Evolutionary conservation across 1,140 invertebrate genomes (phyloP).

Genomic region (Saxidomus purpurata): DNA sequence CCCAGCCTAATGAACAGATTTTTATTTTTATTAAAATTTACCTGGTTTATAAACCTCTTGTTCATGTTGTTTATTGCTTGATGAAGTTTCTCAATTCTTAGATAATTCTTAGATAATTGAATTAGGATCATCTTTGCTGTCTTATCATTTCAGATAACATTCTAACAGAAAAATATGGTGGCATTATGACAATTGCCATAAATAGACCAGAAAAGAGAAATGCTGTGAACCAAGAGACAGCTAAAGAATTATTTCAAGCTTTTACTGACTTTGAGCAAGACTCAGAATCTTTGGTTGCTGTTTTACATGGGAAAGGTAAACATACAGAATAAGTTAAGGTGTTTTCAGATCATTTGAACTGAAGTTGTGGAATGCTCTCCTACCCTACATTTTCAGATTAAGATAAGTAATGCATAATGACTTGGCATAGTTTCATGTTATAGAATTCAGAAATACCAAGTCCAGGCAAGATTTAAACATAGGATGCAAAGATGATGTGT

Average conservation of each 20-base stretch:
- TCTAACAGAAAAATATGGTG: constrained; percentile 64
- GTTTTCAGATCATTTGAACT: not conserved
- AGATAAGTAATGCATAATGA: not conserved
- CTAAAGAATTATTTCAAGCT: constrained; percentile 90
- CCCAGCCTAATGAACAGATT: no score
- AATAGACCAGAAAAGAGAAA: constrained; percentile 94
- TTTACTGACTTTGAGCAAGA: constrained; percentile 94
- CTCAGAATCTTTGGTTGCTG: constrained; percentile 89
- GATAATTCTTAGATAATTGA: no score
- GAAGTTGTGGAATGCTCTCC: not conserved
- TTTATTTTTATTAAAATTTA: no score
- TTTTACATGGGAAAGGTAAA: constrained; percentile 92
- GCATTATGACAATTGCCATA: constrained; percentile 91
- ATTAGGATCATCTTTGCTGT: no score
- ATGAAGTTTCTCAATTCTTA: no score
- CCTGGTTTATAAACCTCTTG: no score
- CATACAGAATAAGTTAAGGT: not conserved
- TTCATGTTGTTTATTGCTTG: no score
- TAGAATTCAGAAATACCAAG: no score
- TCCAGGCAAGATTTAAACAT: no score
- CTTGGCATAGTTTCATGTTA: no score
- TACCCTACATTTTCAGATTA: no score
- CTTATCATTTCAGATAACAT: constrained; percentile 67
- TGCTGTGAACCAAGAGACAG: constrained; percentile 91
- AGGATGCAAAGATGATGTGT: no score